These are phyloP conservation scores for Poecilia latipinna DNA, from an alignment of 2,113 vertebrate genomes.

Conservation along the genomic window DNA sequence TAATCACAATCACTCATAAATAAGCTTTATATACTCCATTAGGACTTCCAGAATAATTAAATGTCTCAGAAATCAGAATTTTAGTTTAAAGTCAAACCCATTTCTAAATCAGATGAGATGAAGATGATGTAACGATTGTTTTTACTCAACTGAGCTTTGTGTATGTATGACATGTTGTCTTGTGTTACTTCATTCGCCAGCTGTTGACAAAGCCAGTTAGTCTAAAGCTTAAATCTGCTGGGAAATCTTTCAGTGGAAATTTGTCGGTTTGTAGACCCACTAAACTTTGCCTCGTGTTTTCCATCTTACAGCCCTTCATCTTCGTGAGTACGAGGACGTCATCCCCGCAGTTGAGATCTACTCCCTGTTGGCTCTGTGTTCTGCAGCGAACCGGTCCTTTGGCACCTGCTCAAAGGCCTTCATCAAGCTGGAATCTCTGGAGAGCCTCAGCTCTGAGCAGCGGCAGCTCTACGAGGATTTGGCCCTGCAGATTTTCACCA, in stretches of 20 bases:
- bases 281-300: slow-evolving; percentile 3
- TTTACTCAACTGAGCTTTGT: background rate
- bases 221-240: background rate
- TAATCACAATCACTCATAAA: no score
- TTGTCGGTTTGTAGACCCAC: no score
- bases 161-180: background rate
- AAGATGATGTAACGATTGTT: background rate
- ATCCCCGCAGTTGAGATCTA: slow-evolving; percentile 96
- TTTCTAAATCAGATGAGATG: background rate
- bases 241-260: background rate
- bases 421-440: slow-evolving; percentile 92
- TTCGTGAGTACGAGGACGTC: slow-evolving; percentile 93
- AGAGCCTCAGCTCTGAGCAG: slow-evolving; percentile 86
- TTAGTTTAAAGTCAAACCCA: background rate
- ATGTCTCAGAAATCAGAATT: no score
- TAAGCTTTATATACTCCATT: no score
- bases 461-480: slow-evolving; percentile 92
- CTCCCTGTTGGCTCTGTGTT: slow-evolving; percentile 91
- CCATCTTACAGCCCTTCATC: slow-evolving; percentile 84
- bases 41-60: no score
- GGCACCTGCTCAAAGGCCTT: slow-evolving; percentile 94
- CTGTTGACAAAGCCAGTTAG: background rate
- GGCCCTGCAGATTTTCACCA: slow-evolving; percentile 94
- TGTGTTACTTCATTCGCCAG: background rate
- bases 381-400: slow-evolving; percentile 86